phyloP scores from a whole-genome alignment of 2,888 invertebrate genomes.

The Drosophila phalerata region DNA sequence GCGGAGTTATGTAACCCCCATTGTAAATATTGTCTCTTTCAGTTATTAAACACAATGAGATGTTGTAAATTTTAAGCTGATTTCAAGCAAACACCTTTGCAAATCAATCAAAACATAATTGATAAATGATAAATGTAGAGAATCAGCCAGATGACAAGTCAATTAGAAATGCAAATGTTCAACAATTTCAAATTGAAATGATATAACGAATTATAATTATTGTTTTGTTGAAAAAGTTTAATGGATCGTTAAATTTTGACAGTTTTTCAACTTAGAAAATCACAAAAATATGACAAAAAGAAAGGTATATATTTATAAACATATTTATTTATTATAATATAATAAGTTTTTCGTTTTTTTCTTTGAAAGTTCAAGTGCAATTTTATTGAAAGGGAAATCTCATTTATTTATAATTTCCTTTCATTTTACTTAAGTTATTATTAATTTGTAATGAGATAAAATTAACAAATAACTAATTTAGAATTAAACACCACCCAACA shows the following conservation, averaged over 20 bases:
- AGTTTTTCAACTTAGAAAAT: background rate
- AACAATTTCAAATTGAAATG: background rate
- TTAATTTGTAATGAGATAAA: constrained; percentile 45
- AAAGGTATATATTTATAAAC: background rate
- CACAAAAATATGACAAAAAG: background rate
- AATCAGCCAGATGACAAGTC: constrained; percentile 32
- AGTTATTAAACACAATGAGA: constrained; percentile 70
- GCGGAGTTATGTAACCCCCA: constrained; percentile 63
- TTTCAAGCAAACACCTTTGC: constrained; percentile 45
- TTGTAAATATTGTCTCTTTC: constrained; percentile 48
- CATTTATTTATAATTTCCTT: constrained; percentile 7
- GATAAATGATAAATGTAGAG: background rate
- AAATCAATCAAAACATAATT: constrained; percentile 48
- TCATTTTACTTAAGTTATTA: constrained; percentile 32
- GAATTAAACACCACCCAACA: constrained; percentile 31
- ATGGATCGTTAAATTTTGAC: background rate
- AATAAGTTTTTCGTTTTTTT: too few species aligned
- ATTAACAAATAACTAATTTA: constrained; percentile 55
- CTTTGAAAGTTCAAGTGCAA: too few species aligned
- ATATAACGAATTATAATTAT: constrained; percentile 10
- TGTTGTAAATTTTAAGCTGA: constrained; percentile 74
- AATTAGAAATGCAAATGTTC: constrained; percentile 56
- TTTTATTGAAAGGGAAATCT: background rate
- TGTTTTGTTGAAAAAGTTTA: background rate
- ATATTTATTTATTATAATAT: too few species aligned